Evolutionary conservation across 2,113 vertebrate species (phyloP), one percentile per base, ranked within the genome.

Genomic region (Struthio camelus): DNA sequence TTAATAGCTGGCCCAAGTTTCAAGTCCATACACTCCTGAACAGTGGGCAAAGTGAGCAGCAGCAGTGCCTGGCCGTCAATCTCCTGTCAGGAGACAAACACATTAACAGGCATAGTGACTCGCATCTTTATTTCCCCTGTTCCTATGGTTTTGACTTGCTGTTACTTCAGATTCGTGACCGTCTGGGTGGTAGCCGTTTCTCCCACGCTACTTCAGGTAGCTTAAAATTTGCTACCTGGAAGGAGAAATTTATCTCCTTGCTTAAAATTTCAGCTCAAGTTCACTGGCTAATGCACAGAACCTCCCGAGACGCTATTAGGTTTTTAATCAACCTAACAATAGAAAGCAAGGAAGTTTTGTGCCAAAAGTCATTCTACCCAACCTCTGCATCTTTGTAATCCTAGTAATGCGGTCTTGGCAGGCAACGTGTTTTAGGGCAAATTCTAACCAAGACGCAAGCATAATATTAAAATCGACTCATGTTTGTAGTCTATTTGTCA

Each of bases 21-120:
- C 97, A 99, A 98, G 97, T 99, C 99, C 99, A 99, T 99, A 93
- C 99, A 99, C 97, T 99, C 99, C 97, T 99, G 99, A 91, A 99
- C 99, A 4, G 99, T 99, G 22, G 99, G 99, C 82, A 99, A 99
- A 76, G 99, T 99, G 80, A 99, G 98, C 94, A 99, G 98, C 87
- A 99, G 98, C 84, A 99, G 98, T 14, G 99, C 99, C 96, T 99
- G 99, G 84, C 99, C 99, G n/a, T 99, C 99, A 10, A 99, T 99
- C 97, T 99, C 99, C 99, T 99, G 95, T 69, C 94, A 97, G 93
- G 64, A 96, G 51, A 98, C 56, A 98, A 96, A 97, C 89, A 71
- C 70, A 89, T 81, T 24, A 53, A 76, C 79, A 75, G 53, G 69
- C 81, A 83, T 1, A 91, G 42, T 64, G 66, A 87, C 27, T 85